phyloP scores from a whole-genome alignment of 2,888 invertebrate species.

The Meloe dianella region DNA sequence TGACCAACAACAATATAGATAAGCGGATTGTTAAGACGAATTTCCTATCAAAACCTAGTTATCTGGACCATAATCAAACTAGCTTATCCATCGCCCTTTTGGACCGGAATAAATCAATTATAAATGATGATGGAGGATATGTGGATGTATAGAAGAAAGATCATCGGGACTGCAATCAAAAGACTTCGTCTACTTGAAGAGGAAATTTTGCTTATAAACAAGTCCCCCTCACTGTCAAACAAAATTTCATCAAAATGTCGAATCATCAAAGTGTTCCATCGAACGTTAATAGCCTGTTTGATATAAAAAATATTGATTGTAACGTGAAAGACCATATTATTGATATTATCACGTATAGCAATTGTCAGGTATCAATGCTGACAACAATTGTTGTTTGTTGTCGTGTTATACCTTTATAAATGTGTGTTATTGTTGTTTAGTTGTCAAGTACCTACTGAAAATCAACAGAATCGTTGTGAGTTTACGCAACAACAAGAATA shows the following conservation, averaged over 20 bases:
- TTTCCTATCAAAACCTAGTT: neutral
- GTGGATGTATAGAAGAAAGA: too few relatives aligned
- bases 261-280: neutral
- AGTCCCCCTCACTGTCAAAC: neutral
- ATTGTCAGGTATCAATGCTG: neutral
- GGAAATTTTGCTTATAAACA: neutral
- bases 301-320: neutral
- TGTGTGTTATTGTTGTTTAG: neutral
- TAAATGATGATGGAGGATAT: neutral
- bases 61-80: neutral
- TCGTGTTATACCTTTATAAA: neutral
- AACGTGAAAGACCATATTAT: neutral
- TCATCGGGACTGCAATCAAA: too few relatives aligned
- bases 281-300: neutral
- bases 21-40: too few relatives aligned
- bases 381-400: neutral
- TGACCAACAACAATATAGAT: too few relatives aligned
- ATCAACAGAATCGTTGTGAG: neutral
- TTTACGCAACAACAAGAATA: neutral
- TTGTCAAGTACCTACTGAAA: neutral
- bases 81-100: neutral
- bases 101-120: neutral
- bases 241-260: slow-evolving; percentile 3
- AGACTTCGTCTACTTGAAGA: neutral
- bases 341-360: neutral